Evolutionary conservation across 92 coral and sea anemone genomes (phyloP).

Genomic region (Parazoanthus swiftii): DNA sequence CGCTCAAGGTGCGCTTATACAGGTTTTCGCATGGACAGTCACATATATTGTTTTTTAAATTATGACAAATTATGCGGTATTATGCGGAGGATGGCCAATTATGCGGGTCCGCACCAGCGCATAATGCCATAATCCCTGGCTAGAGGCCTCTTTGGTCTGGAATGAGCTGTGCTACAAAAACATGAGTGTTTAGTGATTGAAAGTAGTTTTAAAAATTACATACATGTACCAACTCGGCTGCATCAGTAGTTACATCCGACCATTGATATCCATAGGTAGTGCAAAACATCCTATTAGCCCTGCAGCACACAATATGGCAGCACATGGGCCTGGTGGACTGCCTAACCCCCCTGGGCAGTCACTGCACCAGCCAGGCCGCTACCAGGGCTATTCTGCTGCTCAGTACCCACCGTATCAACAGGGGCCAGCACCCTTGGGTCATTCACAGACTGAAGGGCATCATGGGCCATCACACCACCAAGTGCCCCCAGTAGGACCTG

Average conservation of each 20-base stretch:
- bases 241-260: neutral
- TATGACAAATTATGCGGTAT: no score
- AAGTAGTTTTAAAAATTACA: no score
- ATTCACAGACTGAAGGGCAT: slow-evolving; percentile 10
- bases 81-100: no score
- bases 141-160: no score
- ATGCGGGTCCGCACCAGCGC: no score
- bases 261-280: neutral
- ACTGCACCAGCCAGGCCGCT: slow-evolving; percentile 58
- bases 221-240: no score
- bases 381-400: slow-evolving; percentile 48
- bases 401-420: slow-evolving; percentile 2
- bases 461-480: slow-evolving; percentile 17
- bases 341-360: slow-evolving; percentile 29
- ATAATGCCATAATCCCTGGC: no score
- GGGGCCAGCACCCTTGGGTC: slow-evolving; percentile 16
- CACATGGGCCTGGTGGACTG: slow-evolving; percentile 22
- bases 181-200: no score
- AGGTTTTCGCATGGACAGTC: no score
- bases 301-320: slow-evolving; percentile 6
- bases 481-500: neutral
- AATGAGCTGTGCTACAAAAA: no score
- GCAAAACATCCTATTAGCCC: slow-evolving; percentile 26
- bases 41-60: no score
- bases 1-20: no score